phyloP scores from a whole-genome alignment of 2,797 vertebrate genomes.

The Parauchenoglanis ngamensis region DNA sequence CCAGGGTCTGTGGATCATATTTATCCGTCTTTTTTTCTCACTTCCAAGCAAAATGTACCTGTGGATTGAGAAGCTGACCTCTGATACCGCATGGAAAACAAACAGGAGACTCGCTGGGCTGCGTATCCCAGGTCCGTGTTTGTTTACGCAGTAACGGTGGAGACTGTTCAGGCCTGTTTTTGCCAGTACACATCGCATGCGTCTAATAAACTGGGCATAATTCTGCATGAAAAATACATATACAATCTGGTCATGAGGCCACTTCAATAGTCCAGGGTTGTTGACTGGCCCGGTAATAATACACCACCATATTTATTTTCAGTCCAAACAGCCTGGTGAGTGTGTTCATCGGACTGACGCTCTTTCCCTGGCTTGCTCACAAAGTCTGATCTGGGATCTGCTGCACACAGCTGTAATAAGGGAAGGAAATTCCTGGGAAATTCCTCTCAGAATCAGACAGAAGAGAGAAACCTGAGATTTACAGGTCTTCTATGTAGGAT shows the following conservation, averaged over 20 bases:
- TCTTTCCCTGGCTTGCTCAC: constrained; percentile 53
- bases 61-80: constrained; percentile 73
- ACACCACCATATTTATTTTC: constrained; percentile 60
- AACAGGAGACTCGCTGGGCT: constrained; percentile 65
- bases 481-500: too few species aligned
- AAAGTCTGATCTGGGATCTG: constrained; percentile 50
- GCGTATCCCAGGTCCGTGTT: constrained; percentile 67
- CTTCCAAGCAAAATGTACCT: constrained; percentile 68
- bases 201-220: constrained; percentile 68
- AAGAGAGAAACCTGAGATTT: constrained; percentile 41
- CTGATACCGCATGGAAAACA: constrained; percentile 75
- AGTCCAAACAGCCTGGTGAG: constrained; percentile 56
- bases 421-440: constrained; percentile 59
- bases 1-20: constrained; percentile 77
- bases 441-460: constrained; percentile 66
- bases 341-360: constrained; percentile 46
- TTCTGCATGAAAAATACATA: constrained; percentile 60
- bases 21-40: constrained; percentile 73
- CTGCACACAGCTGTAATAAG: constrained; percentile 53
- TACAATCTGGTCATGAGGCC: constrained; percentile 63
- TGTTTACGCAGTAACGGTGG: constrained; percentile 71
- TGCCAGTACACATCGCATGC: constrained; percentile 70
- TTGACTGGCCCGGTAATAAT: constrained; percentile 60
- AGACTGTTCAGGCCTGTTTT: constrained; percentile 66
- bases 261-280: constrained; percentile 42